Conservation (phyloP, 1,140 invertebrate genomes). For the Rhynchophorus ferrugineus region DNA sequence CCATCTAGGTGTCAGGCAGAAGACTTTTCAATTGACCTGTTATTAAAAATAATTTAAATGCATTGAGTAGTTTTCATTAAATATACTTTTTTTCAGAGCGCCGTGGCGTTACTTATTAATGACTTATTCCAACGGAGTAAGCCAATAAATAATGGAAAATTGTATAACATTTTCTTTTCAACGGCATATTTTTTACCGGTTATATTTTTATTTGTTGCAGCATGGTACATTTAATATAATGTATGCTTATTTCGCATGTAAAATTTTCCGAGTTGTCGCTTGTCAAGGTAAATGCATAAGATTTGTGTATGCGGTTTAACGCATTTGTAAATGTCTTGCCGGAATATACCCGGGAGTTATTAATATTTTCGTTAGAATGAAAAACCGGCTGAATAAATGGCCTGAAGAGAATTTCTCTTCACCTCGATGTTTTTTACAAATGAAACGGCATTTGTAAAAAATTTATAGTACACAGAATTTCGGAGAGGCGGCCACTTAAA, state of each 20-base stretch:
- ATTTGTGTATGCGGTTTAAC: constrained; percentile 7
- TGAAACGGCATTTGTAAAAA: not conserved
- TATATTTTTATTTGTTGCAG: not conserved
- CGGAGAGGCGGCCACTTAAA: too few species aligned
- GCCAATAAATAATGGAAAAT: too few species aligned
- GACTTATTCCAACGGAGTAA: too few species aligned
- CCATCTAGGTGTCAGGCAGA: too few species aligned
- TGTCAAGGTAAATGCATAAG: constrained; percentile 6
- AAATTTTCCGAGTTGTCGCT: constrained; percentile 12
- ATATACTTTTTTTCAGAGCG: too few species aligned
- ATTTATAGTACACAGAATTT: too few species aligned
- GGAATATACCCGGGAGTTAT: not conserved
- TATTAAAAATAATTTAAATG: too few species aligned
- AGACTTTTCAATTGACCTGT: too few species aligned
- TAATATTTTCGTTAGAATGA: constrained; percentile 3
- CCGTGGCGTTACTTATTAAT: too few species aligned
- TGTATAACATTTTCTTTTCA: constrained; percentile 5
- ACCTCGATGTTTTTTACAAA: not conserved
- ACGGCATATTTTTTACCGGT: not conserved
- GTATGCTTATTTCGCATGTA: constrained; percentile 12
- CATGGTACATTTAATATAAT: constrained; percentile 5
- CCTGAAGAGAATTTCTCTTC: not conserved
- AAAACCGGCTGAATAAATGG: not conserved
- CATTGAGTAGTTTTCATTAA: too few species aligned
- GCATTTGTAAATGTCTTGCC: constrained; percentile 9